These are phyloP conservation scores for Exocentrus adspersus DNA, from an alignment of 2,888 invertebrate species.

Conservation along the genomic window DNA sequence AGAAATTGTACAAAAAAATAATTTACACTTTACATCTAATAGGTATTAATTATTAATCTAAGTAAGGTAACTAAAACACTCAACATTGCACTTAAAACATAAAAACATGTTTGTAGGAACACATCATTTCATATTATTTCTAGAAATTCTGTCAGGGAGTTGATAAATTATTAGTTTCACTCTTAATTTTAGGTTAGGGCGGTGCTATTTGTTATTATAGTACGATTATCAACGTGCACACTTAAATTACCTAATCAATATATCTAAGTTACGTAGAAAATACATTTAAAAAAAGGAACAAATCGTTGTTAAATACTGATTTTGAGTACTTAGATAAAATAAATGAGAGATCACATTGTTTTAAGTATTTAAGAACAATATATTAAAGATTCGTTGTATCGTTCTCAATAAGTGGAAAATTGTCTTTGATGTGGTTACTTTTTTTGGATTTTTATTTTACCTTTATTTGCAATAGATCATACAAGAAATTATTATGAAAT, in stretches of 20 bases:
- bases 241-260: conserved; percentile 27
- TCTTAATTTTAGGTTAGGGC: conserved; percentile 33
- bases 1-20: conserved; percentile 45
- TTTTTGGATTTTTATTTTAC: too few species aligned
- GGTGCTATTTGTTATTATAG: conserved; percentile 31
- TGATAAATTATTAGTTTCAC: conserved; percentile 32
- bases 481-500: too few species aligned
- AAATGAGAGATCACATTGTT: conserved; percentile 21
- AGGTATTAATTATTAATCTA: conserved; percentile 20
- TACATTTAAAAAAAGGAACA: conserved; percentile 39
- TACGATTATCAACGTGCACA: conserved; percentile 33
- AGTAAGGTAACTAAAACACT: conserved; percentile 50
- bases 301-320: conserved; percentile 30
- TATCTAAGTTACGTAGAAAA: conserved; percentile 23
- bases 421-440: too few species aligned
- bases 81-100: conserved; percentile 48
- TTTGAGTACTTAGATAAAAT: too few species aligned
- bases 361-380: neutral
- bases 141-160: conserved; percentile 7
- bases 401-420: too few species aligned
- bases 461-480: too few species aligned
- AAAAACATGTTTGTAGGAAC: conserved; percentile 48
- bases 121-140: conserved; percentile 40
- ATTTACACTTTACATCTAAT: conserved; percentile 36
- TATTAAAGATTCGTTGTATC: too few species aligned